Conservation (phyloP, 2,888 invertebrate genomes). For the Andrena marginata region DNA sequence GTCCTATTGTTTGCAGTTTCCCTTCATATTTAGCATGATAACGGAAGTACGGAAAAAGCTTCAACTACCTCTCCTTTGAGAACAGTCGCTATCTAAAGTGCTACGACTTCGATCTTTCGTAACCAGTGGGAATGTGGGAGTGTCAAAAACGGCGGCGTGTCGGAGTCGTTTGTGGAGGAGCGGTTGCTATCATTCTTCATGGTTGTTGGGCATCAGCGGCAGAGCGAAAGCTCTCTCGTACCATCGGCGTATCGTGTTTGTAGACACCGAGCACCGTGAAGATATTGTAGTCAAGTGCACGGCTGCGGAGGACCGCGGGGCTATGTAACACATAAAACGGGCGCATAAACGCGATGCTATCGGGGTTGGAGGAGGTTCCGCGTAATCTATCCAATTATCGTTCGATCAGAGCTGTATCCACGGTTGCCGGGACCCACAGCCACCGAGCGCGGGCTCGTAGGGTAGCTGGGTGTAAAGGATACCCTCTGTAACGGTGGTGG, state of each 20-base stretch:
- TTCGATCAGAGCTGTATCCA: constrained; percentile 77
- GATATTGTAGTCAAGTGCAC: constrained; percentile 54
- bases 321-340: constrained; percentile 78
- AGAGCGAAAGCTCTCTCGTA: constrained; percentile 30
- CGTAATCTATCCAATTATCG: constrained; percentile 85
- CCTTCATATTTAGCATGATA: too few species aligned
- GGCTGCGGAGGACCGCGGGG: constrained; percentile 66
- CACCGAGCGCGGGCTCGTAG: constrained; percentile 43
- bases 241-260: constrained; percentile 29
- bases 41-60: too few species aligned
- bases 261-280: constrained; percentile 33
- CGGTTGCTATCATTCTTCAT: constrained; percentile 39
- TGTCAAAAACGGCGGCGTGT: constrained; percentile 14
- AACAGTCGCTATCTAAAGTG: background rate
- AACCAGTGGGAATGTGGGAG: constrained; percentile 6
- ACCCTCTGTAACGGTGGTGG: constrained; percentile 30
- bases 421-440: constrained; percentile 50
- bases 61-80: too few species aligned
- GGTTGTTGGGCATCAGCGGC: constrained; percentile 28
- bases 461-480: constrained; percentile 37
- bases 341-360: constrained; percentile 82
- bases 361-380: constrained; percentile 81
- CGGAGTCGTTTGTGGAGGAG: constrained; percentile 40
- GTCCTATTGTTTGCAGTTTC: too few species aligned
- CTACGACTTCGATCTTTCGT: background rate